phyloP scores from a whole-genome alignment of 2,113 vertebrate genomes.

The Pomatostomus ruficeps region DNA sequence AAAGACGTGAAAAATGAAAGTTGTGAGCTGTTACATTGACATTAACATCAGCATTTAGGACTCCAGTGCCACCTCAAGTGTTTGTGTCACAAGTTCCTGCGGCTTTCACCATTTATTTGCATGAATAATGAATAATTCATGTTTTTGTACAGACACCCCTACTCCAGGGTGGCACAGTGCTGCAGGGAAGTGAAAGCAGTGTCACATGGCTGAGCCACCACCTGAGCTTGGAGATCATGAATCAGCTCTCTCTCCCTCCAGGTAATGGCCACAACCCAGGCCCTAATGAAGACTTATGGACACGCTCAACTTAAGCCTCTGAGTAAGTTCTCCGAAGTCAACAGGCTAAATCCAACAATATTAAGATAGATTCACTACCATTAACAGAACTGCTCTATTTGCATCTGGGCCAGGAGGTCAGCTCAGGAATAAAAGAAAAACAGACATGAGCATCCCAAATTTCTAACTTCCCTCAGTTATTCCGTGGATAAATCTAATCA shows the following conservation, averaged over 20 bases:
- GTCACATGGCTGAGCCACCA: background rate
- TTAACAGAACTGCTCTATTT: background rate
- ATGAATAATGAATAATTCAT: conserved; percentile 43
- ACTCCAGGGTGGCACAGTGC: background rate
- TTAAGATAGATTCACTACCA: background rate
- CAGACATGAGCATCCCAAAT: background rate
- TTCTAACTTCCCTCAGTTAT: background rate
- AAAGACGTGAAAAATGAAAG: background rate
- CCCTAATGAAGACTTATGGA: conserved; percentile 19
- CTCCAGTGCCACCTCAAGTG: background rate
- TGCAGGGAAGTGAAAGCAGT: background rate
- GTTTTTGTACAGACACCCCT: background rate
- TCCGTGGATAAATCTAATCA: background rate
- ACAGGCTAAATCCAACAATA: background rate
- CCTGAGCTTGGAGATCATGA: background rate
- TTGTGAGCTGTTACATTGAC: background rate
- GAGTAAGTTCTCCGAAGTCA: conserved; percentile 11
- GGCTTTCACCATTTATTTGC: background rate
- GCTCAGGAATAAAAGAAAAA: background rate
- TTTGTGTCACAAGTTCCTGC: background rate
- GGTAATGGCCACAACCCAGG: background rate
- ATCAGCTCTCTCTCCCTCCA: background rate
- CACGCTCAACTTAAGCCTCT: background rate
- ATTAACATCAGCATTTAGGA: background rate
- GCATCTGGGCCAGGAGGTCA: background rate